Base-by-base conservation (phyloP, 2,888 invertebrate genomes). In the Eristalis pertinax region DNA sequence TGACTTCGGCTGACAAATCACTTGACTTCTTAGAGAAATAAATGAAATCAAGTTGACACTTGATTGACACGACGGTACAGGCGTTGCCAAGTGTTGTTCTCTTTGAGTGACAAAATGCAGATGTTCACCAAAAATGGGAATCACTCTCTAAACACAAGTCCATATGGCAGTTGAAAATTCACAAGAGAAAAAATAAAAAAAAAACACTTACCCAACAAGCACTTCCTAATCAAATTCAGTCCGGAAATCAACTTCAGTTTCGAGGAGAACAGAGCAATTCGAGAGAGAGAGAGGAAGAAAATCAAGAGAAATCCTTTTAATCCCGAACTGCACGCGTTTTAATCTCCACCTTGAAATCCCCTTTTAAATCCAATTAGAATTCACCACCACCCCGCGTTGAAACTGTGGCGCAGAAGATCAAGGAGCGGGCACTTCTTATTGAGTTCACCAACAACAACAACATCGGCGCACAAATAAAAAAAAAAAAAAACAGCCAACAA, bases 341-440 rank as follows among this genome's bases (percentile, higher is more conserved):
- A 74, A 74, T 81, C 74, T 69, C 68, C 68, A 50, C 50, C 19
- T 19, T 19, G 19, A 50, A 50, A 19, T 50, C 50, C 19, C 38
- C 58, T 72, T 75, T 15, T 43, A 50, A 70, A 43, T 62, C 74
- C 73, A 68, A 67, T 70, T 70, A 77, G 56, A 62, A 29, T 62
- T 29, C 63, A 13, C 32, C 32, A 32, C 63, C 26, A 32, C 32
- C 26, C 15, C 63, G n/a, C 63, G 29, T 15, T n/a, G 19, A 19
- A 2, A 50, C 50, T 5, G 19, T 5, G 19, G 50, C 50, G 50
- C 50, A 50, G 5, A 50, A 50, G 50, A 50, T 50, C 50, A 50
- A 50, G 50, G 19, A 50, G 19, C 50, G 19, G 19, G 50, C 50
- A n/a, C 19, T 19, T 50, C 50, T 19, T 50, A 19, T 50, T 50